Evolutionary conservation across 2,113 vertebrate genomes (phyloP).

Genomic region (Brachyhypopomus gauderio): DNA sequence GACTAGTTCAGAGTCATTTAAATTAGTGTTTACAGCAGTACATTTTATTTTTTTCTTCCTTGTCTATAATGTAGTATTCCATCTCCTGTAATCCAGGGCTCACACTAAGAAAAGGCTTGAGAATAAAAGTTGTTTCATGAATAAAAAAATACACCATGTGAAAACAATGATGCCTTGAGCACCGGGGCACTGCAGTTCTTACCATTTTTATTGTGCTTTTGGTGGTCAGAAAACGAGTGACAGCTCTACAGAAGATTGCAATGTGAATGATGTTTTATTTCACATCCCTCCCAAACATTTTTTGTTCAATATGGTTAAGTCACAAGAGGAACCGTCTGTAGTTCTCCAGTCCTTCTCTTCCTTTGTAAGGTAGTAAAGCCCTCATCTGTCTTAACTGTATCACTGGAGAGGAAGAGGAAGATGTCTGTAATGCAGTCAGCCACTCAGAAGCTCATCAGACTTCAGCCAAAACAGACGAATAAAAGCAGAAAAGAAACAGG

Average conservation of each 20-base stretch:
- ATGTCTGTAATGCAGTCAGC: conserved; percentile 45
- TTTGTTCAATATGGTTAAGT: conserved; percentile 58
- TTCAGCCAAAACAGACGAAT: conserved; percentile 67
- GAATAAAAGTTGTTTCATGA: too few relatives aligned
- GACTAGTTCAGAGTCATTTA: neutral
- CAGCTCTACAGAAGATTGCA: conserved; percentile 64
- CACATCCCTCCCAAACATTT: conserved; percentile 54
- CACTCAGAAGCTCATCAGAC: conserved; percentile 59
- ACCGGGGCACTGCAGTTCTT: conserved; percentile 55
- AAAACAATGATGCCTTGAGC: conserved; percentile 40
- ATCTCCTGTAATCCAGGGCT: neutral
- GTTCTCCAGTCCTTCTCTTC: conserved; percentile 44
- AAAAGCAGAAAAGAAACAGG: conserved; percentile 63
- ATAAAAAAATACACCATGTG: conserved; percentile 9
- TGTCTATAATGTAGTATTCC: neutral
- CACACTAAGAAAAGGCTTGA: too few relatives aligned
- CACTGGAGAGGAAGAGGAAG: conserved; percentile 34
- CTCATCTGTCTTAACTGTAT: conserved; percentile 44
- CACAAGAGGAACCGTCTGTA: conserved; percentile 56
- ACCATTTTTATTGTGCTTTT: conserved; percentile 80
- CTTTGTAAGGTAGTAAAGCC: conserved; percentile 57
- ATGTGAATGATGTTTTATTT: conserved; percentile 69
- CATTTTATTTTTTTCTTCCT: too few relatives aligned
- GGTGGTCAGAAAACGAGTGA: conserved; percentile 76
- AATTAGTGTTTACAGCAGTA: neutral